Base-by-base conservation (phyloP, 2,797 vertebrate species). In the Phrynocephalus forsythii region DNA sequence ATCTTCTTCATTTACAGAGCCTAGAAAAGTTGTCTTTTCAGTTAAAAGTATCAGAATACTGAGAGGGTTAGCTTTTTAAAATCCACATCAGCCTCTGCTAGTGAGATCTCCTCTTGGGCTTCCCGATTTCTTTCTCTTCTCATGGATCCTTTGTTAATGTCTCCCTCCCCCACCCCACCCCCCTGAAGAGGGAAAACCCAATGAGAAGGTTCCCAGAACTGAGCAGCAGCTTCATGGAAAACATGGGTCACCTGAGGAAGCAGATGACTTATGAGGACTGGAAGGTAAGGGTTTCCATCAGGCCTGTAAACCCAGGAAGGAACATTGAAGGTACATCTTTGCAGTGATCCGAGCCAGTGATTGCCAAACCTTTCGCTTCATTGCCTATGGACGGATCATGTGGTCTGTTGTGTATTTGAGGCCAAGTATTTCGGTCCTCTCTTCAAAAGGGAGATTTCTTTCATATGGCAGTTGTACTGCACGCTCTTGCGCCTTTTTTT, bases 181-280 rank as follows among this genome's bases (percentile, higher is more conserved):
- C 38, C 38, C 38, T 44, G 73, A 88, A 97, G 97, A 92, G 69
- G 78, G 33, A 30, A 10, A 94, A 97, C 63, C 96, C 96, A 8
- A 33, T 88, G 68, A 96, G 95, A 80, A 90, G 90, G 38, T 96
- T 97, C 92, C 98, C 98, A 0, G 93, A 97, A 44, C 94, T 98
- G 95, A 98, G 98, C 3, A 92, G 96, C 28, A 96, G 76, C 85
- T 95, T 98, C 94, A 88, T 95, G 84, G 92, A 84, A 77, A 98
- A 98, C 93, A 86, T 98, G 94, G 94, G 95, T 56, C 86, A 66
- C 0, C 94, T 98, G 91, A 97, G 93, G 94, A 82, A 5, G 1
- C 95, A 94, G 87, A 93, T 98, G 95, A 82, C 88, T 0, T 79
- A 88, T 1, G 26, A 2, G 0, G 94, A 98, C 22, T 98, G 98